These are phyloP conservation scores for Periphyllus acericola DNA, from an alignment of 2,888 invertebrate genomes.

Conservation along the genomic window DNA sequence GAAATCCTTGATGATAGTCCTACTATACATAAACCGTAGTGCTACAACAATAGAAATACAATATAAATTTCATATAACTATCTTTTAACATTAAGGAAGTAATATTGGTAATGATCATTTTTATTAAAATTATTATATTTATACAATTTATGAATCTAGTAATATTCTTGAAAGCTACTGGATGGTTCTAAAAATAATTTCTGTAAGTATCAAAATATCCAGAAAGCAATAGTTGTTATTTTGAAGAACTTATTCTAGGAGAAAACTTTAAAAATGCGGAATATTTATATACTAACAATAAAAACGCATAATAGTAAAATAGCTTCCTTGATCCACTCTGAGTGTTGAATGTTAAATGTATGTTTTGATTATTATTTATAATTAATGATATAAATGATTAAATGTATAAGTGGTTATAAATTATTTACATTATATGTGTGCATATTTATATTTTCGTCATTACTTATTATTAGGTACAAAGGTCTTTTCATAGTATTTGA, in stretches of 20 bases:
- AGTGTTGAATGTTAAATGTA: background rate
- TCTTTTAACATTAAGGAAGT: background rate
- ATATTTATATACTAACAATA: background rate
- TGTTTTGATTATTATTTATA: background rate
- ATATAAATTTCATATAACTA: background rate
- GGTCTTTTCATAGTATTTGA: conserved; percentile 19
- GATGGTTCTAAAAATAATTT: background rate
- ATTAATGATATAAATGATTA: conserved; percentile 1
- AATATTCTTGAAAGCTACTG: background rate
- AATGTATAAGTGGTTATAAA: background rate
- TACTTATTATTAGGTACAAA: conserved; percentile 38
- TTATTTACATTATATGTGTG: background rate
- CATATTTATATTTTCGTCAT: background rate
- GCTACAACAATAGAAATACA: background rate
- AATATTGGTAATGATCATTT: background rate
- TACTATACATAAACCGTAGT: too few relatives aligned
- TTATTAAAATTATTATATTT: background rate
- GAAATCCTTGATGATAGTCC: conserved; percentile 33
- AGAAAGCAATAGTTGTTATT: background rate
- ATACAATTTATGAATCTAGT: background rate
- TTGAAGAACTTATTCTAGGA: background rate
- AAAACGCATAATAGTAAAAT: background rate
- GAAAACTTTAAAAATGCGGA: background rate
- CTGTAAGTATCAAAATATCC: background rate
- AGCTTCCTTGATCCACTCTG: background rate